Conservation (phyloP, 2,113 vertebrate species). For the Corythornis cristatus region DNA sequence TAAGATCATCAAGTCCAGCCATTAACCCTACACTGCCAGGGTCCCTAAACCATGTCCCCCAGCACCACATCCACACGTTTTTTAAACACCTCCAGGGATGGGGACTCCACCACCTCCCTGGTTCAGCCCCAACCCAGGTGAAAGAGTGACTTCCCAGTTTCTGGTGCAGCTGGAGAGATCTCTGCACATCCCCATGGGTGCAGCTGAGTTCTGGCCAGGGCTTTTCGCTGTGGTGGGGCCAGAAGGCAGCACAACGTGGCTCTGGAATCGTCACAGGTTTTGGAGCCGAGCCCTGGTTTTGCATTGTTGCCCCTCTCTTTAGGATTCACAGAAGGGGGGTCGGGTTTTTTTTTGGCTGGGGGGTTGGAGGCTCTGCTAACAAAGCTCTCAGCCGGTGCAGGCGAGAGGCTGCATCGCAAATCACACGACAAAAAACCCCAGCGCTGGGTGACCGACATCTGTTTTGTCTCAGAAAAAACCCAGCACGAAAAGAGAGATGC, state of each 20-base stretch:
- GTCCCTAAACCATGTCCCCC: too few relatives aligned
- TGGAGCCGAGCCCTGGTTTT: accelerated
- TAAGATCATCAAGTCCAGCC: too few relatives aligned
- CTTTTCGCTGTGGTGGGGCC: background rate
- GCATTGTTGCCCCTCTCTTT: accelerated
- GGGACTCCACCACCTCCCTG: too few relatives aligned
- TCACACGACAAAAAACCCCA: background rate
- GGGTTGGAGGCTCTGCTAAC: background rate
- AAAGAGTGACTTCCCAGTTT: accelerated
- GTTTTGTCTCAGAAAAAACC: slow-evolving; percentile 39
- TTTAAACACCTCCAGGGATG: too few relatives aligned
- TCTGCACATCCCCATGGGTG: accelerated
- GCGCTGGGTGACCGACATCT: slow-evolving; percentile 27
- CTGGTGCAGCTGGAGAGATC: background rate
- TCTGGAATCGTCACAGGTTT: accelerated
- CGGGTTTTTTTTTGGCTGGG: background rate
- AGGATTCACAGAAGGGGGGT: background rate
- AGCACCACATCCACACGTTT: too few relatives aligned
- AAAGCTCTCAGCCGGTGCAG: background rate
- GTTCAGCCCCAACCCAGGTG: background rate
- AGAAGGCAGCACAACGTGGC: accelerated
- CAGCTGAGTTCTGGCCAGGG: background rate
- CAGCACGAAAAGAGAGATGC: background rate
- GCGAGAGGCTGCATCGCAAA: background rate
- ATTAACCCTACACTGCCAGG: too few relatives aligned